Conservation (phyloP, 1,140 invertebrate species). For the Drosophila sp. region DNA sequence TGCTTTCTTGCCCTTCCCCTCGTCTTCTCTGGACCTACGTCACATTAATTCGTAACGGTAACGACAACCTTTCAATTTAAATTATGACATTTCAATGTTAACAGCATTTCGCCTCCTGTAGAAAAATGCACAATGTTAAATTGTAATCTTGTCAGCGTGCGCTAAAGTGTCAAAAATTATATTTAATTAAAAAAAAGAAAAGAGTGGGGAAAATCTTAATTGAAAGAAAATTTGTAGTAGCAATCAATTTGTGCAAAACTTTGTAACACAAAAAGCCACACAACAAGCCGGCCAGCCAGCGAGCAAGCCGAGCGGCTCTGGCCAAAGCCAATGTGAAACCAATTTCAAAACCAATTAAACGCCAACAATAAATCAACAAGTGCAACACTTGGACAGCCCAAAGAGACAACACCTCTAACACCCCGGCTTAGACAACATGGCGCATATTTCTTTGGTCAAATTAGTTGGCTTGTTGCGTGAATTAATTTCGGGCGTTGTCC, state of each 20-base stretch:
- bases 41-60: constrained; percentile 51
- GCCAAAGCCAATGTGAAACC: constrained; percentile 56
- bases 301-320: constrained; percentile 1
- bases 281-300: constrained; percentile 30
- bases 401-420: constrained; percentile 61
- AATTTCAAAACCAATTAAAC: constrained; percentile 82
- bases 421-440: constrained; percentile 42
- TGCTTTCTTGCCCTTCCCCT: background rate
- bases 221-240: constrained; percentile 76
- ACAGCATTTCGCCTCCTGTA: constrained; percentile 52
- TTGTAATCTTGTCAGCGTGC: constrained; percentile 15
- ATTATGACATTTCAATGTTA: constrained; percentile 82
- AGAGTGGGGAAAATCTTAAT: constrained; percentile 73
- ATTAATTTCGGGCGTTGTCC: constrained; percentile 68
- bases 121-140: constrained; percentile 17
- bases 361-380: constrained; percentile 78
- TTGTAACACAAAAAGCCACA: constrained; percentile 29
- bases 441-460: constrained; percentile 61
- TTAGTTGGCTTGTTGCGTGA: constrained; percentile 61
- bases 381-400: constrained; percentile 68
- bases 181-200: constrained; percentile 45
- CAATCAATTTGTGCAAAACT: constrained; percentile 60
- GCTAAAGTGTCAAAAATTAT: constrained; percentile 47
- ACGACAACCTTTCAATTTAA: constrained; percentile 78
- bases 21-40: constrained; percentile 19